Conservation (phyloP, 2,888 invertebrate species). For the Dimorphilus gyrociliatus region DNA sequence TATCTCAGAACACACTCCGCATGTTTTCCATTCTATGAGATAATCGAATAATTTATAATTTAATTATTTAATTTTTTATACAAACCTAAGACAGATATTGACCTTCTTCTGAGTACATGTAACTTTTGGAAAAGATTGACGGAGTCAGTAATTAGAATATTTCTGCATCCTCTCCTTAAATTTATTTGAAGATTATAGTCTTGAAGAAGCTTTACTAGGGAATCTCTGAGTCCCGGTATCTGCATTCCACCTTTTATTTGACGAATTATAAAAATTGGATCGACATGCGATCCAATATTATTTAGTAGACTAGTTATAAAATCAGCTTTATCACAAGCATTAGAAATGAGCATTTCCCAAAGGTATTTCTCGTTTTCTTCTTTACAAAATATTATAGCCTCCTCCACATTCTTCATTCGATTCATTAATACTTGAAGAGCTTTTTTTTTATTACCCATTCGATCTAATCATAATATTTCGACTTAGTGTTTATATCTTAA, state of each 20-base stretch:
- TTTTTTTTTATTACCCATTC: slow-evolving; percentile 75
- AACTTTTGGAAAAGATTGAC: slow-evolving; percentile 70
- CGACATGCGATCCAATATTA: slow-evolving; percentile 62
- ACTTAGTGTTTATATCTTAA: not conserved
- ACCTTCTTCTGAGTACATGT: no score
- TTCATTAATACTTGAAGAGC: slow-evolving; percentile 75
- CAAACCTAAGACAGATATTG: slow-evolving; percentile 48
- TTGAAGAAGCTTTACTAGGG: slow-evolving; percentile 80
- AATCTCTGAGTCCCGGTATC: slow-evolving; percentile 73
- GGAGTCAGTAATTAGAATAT: slow-evolving; percentile 75
- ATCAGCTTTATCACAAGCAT: slow-evolving; percentile 37
- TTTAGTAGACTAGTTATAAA: slow-evolving; percentile 54
- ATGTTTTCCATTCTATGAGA: no score
- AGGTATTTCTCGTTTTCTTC: slow-evolving; percentile 83
- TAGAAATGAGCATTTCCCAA: slow-evolving; percentile 73
- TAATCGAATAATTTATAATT: slow-evolving; percentile 1
- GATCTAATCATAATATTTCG: slow-evolving; percentile 25
- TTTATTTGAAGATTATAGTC: slow-evolving; percentile 74
- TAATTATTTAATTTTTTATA: slow-evolving; percentile 3
- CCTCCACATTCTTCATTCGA: slow-evolving; percentile 67
- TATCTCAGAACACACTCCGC: no score
- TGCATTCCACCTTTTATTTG: slow-evolving; percentile 61
- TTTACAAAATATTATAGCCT: slow-evolving; percentile 89
- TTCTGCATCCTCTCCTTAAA: slow-evolving; percentile 72
- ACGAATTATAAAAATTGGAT: slow-evolving; percentile 63